Percentiles rank a stretch among this genome's conserved stretches.
Evolutionary conservation across 2,888 invertebrate species (phyloP).

Genomic region (Rhopalosiphum nymphaeae): DNA sequence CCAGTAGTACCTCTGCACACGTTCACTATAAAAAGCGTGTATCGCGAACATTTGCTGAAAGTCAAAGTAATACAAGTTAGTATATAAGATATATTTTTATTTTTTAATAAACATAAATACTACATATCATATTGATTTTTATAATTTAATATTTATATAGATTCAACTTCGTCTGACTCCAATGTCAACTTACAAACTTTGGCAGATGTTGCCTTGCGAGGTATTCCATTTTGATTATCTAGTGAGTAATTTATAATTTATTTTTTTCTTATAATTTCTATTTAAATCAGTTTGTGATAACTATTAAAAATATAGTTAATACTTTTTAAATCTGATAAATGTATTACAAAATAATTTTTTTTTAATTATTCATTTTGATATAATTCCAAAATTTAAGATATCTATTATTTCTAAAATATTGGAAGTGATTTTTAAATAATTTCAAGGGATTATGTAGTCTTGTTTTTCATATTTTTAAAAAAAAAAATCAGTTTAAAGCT

Average conservation of each 20-base stretch:
- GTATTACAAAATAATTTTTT: neutral
- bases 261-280: neutral
- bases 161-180: neutral
- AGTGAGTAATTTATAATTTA: conserved; percentile 24
- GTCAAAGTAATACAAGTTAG: conserved; percentile 54
- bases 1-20: conserved; percentile 49
- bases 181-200: conserved; percentile 61
- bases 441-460: neutral
- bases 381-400: neutral
- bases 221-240: conserved; percentile 45
- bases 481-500: neutral
- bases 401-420: neutral
- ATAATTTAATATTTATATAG: conserved; percentile 5
- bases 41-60: conserved; percentile 58
- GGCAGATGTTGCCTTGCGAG: conserved; percentile 54
- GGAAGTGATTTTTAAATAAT: neutral
- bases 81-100: neutral
- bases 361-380: neutral
- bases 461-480: neutral
- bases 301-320: neutral
- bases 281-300: neutral
- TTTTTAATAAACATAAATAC: neutral
- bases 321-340: neutral
- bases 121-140: neutral
- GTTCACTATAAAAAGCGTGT: conserved; percentile 61